Evolutionary conservation across 2,797 vertebrate species (phyloP), one percentile per base, ranked within the genome.

Genomic region (Mallotus villosus): DNA sequence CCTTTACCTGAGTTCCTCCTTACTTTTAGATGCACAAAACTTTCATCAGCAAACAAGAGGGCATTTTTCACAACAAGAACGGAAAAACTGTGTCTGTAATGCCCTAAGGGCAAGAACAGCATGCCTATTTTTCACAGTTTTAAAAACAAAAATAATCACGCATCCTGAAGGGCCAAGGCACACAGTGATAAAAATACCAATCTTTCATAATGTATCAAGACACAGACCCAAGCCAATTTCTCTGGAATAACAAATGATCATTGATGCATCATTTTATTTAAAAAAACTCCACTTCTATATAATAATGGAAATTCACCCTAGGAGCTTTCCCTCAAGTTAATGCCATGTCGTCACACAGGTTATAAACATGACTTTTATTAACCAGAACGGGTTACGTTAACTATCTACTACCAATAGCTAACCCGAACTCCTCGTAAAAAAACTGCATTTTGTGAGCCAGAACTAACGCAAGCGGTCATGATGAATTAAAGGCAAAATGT

Each of bases 141-240:
- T 74, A 84, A 81, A 60, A 74, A 70, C 72, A 77, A 78, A 78
- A 87, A 85, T 80, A 83, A 85, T 85, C 85, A 78, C 64, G 82
- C 5, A 19, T 78, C 76, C 75, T 84, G 9, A 67, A 82, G 80
- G 70, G 74, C 68, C 70, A 25, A 7, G 32, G 32, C 32, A 34
- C 32, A 34, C 32, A 8, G 32, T 34, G 19, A 59, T 22, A 2
- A 37, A 74, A 73, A 69, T 82, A 70, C 67, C 63, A 55, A 64
- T 58, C 34, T 74, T 86, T 71, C 75, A 87, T 87, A 88, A 34
- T 88, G 85, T 32, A 86, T 89, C 78, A 82, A 79, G 37, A 37
- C 61, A 74, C 58, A 82, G 74, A 78, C 67, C 34, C 83, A 74
- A 84, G 83, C 73, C 81, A 6, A 78, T 82, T 85, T 78, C 29